These are phyloP conservation scores for Rhagonycha lutea DNA, from an alignment of 2,888 invertebrate genomes.

Conservation along the genomic window DNA sequence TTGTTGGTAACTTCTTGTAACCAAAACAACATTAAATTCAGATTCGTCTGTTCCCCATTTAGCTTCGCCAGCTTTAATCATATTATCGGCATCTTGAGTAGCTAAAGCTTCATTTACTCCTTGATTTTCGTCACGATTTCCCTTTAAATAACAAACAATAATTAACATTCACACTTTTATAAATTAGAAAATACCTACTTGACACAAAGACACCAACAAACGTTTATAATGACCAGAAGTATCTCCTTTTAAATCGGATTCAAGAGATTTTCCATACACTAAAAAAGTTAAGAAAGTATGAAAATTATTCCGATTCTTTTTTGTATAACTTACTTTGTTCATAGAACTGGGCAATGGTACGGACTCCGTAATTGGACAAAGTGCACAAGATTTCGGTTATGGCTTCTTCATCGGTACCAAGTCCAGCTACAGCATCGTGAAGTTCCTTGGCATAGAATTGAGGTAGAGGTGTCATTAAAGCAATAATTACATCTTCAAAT, in stretches of 20 bases:
- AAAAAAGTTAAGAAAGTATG: slow-evolving; percentile 37
- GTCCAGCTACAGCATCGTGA: slow-evolving; percentile 82
- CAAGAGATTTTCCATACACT: slow-evolving; percentile 83
- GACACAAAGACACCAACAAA: slow-evolving; percentile 83
- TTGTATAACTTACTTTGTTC: slow-evolving; percentile 68
- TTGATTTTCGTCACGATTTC: slow-evolving; percentile 88
- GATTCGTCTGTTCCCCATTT: slow-evolving; percentile 93
- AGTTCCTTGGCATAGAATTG: slow-evolving; percentile 91
- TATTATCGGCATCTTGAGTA: slow-evolving; percentile 78
- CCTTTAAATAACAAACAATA: slow-evolving; percentile 48
- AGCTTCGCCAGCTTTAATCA: slow-evolving; percentile 78
- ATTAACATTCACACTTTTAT: neutral
- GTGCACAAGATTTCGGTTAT: slow-evolving; percentile 93
- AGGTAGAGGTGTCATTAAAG: slow-evolving; percentile 85
- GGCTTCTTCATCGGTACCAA: slow-evolving; percentile 89
- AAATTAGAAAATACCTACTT: slow-evolving; percentile 50
- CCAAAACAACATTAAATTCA: slow-evolving; percentile 82
- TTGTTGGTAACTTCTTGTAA: slow-evolving; percentile 88
- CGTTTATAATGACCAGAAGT: slow-evolving; percentile 96
- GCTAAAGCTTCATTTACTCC: slow-evolving; percentile 82
- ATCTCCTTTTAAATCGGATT: slow-evolving; percentile 86
- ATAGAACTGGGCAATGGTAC: slow-evolving; percentile 83
- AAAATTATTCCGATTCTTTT: neutral
- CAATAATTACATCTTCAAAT: slow-evolving; percentile 88
- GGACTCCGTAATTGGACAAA: slow-evolving; percentile 86